Percentiles rank a stretch among this genome's conserved stretches.
These are phyloP conservation scores for Sturmia bella DNA, from an alignment of 2,888 invertebrate genomes.

Conservation along the genomic window DNA sequence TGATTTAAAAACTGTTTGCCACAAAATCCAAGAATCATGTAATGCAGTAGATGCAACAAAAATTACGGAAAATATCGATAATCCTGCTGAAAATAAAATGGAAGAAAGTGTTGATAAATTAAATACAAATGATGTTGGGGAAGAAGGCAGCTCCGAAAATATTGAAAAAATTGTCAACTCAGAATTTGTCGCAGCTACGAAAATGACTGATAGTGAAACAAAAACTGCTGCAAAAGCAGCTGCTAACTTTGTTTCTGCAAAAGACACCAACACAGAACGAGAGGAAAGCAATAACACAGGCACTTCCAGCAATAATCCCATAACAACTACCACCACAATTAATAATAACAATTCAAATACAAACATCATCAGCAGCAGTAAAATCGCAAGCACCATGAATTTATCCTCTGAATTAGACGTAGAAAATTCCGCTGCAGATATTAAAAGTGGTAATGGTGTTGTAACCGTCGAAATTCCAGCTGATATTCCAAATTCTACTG, in stretches of 20 bases:
- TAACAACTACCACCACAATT: conserved; percentile 38
- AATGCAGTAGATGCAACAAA: conserved; percentile 6
- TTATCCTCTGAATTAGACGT: conserved; percentile 31
- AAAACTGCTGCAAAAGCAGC: conserved; percentile 43
- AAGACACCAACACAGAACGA: conserved; percentile 19
- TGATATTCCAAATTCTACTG: conserved; percentile 47
- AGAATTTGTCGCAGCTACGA: conserved; percentile 28
- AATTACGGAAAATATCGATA: conserved; percentile 42
- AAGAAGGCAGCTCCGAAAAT: conserved; percentile 36
- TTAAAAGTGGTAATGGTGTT: conserved; percentile 54
- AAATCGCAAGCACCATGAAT: conserved; percentile 36
- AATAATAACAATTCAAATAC: conserved; percentile 38
- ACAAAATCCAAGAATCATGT: conserved; percentile 50
- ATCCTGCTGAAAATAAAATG: conserved; percentile 42
- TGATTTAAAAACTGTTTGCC: conserved; percentile 50
- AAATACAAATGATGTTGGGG: conserved; percentile 56
- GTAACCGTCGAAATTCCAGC: conserved; percentile 61
- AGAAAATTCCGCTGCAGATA: conserved; percentile 48
- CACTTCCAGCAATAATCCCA: conserved; percentile 41
- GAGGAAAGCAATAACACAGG: conserved; percentile 51
- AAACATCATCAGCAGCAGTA: conserved; percentile 27
- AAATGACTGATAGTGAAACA: conserved; percentile 45
- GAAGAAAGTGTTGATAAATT: conserved; percentile 31
- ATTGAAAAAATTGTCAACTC: conserved; percentile 40
- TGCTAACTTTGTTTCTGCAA: conserved; percentile 30